Base-by-base conservation (phyloP, 1,140 invertebrate genomes). In the Lasaia peninsularis region DNA sequence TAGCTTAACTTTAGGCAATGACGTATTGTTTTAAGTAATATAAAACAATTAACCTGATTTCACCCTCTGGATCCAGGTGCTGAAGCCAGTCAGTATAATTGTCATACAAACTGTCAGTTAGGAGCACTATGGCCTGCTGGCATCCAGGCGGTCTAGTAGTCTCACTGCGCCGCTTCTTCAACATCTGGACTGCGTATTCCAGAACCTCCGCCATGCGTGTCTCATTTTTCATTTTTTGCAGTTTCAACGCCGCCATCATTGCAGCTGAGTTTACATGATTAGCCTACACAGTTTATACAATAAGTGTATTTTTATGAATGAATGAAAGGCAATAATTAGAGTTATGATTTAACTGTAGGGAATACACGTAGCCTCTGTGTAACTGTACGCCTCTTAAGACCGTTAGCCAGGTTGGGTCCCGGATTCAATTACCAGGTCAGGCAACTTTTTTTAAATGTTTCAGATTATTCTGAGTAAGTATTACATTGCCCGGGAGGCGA, bases 131-230 rank as follows among this genome's bases (percentile, higher is more conserved):
- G 0, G 81, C 82, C 54, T 88, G 85, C 55, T 88, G 85, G 50
- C 85, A 88, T 1, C 82, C 63, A 0, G 61, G 58, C n/a, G 78
- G 73, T 1, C 70, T 62, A 6, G 73, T 63, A 1, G 51, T 50
- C 0, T 58, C 55, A 3, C 35, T 33, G 0, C 61, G 62, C 18
- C 77, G 74, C 7, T 65, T 56, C 34, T 83, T 66, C 7, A 98
- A 88, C 5, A 97, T 78, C 56, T 93, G 89, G 75, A 98, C 98
- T 0, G 97, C 96, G 58, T 92, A 93, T 1, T 91, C 92, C 2
- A 99, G 87, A 0, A 96, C 97, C 37, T 93, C 78, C 0, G 93
- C 93, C 84, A 98, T 97, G 77, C 97, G 94, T 1, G 97, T 96
- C 44, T 96, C 95, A 54, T 95, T 94, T 37, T 92, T 92, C 1